Evolutionary conservation across 1,140 invertebrate species (phyloP), one percentile per base, ranked within the genome.

Genomic region (Heliconius nattereri): DNA sequence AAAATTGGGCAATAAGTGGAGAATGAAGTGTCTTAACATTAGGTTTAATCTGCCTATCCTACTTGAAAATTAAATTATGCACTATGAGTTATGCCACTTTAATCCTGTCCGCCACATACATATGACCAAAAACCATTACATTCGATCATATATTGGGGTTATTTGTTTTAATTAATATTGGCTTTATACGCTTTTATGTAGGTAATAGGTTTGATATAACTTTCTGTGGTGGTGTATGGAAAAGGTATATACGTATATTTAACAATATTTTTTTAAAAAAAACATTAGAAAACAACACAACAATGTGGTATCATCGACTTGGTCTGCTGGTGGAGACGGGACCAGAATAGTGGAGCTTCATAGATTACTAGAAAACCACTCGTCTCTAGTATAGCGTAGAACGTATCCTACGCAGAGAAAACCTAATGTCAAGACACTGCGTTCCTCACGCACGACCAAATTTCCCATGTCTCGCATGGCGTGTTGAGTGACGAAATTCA

Each of bases 131-230:
- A 66, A 11, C 23, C 26, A 66, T 66, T 66, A 26, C 60, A 66
- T 66, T 66, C 60, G 23, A n/a, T 66, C 60, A 66, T 66, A 66
- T 66, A 66, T 66, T 29, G 13, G 23, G 60, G 60, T 66, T 66
- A 29, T 66, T 66, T 66, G n/a, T 66, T 66, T 66, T 66, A 66
- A 66, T 66, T 66, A 66, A 66, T 66, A 66, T 66, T 66, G 60
- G 23, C 26, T 66, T 66, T 66, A 16, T 66, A 13, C 60, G 60
- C 60, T 26, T 57, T 66, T 66, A 66, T 66, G 60, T 66, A 23
- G 26, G 11, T 66, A 66, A 66, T 66, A 57, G 26, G 60, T 66
- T 66, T 16, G 26, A 26, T 66, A 29, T 66, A 66, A 66, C 26
- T 66, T 5, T 16, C n/a, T 57, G 9, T 57, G 54, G 20, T 57